These are phyloP conservation scores for Bradypodion pumilum DNA, from an alignment of 2,797 vertebrate genomes.

Conservation along the genomic window DNA sequence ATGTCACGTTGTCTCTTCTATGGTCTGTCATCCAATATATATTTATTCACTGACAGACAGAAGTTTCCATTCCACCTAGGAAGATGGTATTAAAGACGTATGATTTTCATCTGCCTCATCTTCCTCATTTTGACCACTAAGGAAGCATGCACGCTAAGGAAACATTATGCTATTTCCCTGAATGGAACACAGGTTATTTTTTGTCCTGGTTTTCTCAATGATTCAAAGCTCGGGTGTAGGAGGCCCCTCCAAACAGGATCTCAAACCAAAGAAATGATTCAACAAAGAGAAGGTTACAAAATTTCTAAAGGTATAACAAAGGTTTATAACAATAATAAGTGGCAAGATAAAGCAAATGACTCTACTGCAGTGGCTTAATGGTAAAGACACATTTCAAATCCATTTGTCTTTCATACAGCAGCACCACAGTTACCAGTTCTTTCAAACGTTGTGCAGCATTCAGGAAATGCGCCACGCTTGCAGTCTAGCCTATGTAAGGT, in stretches of 20 bases:
- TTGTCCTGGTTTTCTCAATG: neutral
- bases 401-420: no score
- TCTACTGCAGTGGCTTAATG: no score
- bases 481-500: neutral
- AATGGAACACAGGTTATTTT: neutral
- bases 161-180: neutral
- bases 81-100: neutral
- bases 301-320: neutral
- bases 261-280: neutral
- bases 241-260: neutral
- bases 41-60: slow-evolving; percentile 33
- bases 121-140: neutral
- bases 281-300: neutral
- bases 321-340: neutral
- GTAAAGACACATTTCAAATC: no score
- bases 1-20: slow-evolving; percentile 39
- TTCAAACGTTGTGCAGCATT: neutral
- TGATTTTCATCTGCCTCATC: slow-evolving; percentile 21
- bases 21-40: slow-evolving; percentile 31
- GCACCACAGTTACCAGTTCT: neutral
- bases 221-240: neutral
- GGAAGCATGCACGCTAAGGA: neutral
- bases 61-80: slow-evolving; percentile 31
- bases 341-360: neutral
- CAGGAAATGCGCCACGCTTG: neutral